These are phyloP conservation scores for Elysia crispata DNA, from an alignment of 2,888 invertebrate species.

Conservation along the genomic window DNA sequence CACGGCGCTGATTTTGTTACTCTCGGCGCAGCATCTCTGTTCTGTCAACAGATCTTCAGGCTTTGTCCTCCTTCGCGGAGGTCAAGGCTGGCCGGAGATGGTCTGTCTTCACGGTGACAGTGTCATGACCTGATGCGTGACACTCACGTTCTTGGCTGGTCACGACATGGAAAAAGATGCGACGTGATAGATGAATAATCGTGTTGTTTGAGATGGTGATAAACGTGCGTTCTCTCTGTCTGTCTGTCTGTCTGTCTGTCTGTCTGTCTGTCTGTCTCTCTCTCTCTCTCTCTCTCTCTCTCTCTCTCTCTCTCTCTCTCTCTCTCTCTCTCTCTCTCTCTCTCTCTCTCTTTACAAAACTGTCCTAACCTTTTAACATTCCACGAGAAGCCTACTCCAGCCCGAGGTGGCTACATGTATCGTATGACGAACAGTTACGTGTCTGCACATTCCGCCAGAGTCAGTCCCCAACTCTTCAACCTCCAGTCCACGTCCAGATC, in stretches of 20 bases:
- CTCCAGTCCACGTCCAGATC: no score
- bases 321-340: conserved; percentile 13
- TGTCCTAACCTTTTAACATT: neutral
- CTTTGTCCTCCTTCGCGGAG: no score
- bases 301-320: conserved; percentile 10
- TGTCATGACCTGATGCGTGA: neutral
- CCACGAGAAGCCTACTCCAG: neutral
- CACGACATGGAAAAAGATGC: neutral
- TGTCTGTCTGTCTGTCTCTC: conserved; percentile 27
- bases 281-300: conserved; percentile 20
- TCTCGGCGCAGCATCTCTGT: no score
- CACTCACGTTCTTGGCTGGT: neutral
- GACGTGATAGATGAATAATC: neutral
- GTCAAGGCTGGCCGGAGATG: no score
- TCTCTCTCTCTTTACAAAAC: no score
- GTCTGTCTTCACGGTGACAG: neutral
- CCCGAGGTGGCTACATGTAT: no score
- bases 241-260: conserved; percentile 26
- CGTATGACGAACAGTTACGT: no score
- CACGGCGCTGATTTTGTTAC: no score
- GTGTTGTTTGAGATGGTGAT: neutral
- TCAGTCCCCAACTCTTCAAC: no score
- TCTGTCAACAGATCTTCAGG: no score
- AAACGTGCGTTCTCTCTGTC: no score
- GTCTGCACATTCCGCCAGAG: no score